These are phyloP conservation scores for Papilio aristodemus DNA, from an alignment of 1,140 invertebrate species.

Conservation along the genomic window DNA sequence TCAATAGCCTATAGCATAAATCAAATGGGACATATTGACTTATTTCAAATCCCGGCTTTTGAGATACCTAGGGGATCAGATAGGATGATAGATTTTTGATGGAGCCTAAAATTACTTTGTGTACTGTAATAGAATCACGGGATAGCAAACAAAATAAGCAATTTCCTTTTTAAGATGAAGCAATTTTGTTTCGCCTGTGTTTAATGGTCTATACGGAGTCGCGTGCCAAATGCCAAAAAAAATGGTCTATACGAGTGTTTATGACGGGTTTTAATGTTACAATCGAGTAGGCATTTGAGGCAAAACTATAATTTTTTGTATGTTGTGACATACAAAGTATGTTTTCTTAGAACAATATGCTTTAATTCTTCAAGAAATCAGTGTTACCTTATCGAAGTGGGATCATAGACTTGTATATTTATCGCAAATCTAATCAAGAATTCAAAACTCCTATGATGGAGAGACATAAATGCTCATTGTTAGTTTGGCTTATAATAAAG, in stretches of 20 bases:
- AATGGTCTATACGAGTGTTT: constrained; percentile 6
- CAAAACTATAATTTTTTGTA: too few species aligned
- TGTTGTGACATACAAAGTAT: too few species aligned
- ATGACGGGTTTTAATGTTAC: background rate
- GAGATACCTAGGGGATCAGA: background rate
- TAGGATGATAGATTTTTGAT: constrained; percentile 24
- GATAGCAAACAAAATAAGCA: background rate
- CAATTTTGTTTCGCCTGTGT: constrained; percentile 15
- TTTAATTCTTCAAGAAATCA: too few species aligned
- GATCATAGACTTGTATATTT: too few species aligned
- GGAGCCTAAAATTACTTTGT: constrained; percentile 15
- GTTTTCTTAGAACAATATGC: too few species aligned
- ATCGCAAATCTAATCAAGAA: too few species aligned
- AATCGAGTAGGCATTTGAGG: background rate
- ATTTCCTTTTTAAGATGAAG: background rate
- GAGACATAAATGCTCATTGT: too few species aligned
- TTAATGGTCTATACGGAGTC: constrained; percentile 6
- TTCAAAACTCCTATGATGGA: too few species aligned
- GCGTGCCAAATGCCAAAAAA: too few species aligned
- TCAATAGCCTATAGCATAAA: constrained; percentile 3
- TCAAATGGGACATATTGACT: background rate
- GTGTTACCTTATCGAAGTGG: too few species aligned
- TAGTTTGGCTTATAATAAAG: too few species aligned
- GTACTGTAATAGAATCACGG: background rate
- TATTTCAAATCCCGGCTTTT: background rate